Conservation (phyloP, 2,113 vertebrate species). For the Gnathonemus echidnorhynchus region DNA sequence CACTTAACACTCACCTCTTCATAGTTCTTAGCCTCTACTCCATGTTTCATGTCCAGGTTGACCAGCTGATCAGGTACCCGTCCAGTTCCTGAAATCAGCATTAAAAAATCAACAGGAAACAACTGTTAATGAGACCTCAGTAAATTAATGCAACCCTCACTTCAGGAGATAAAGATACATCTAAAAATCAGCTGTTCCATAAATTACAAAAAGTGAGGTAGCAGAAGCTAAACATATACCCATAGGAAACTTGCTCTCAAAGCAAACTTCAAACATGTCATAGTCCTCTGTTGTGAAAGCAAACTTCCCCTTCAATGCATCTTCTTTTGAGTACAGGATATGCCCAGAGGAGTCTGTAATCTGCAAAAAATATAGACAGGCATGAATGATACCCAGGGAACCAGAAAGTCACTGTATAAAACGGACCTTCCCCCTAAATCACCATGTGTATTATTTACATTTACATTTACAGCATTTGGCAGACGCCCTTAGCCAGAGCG, state of each 20-base stretch:
- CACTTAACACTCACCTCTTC: slow-evolving; percentile 75
- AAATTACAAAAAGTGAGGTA: not conserved
- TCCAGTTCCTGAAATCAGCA: slow-evolving; percentile 75
- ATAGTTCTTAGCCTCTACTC: slow-evolving; percentile 97
- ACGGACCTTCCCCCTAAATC: not conserved
- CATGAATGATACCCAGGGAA: not conserved
- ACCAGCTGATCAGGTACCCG: slow-evolving; percentile 92
- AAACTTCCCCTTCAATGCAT: slow-evolving; percentile 93
- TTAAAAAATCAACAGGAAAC: slow-evolving; percentile 37
- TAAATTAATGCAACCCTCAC: not conserved
- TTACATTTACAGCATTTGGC: too few species aligned
- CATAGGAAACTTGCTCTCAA: slow-evolving; percentile 89
- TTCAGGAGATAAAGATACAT: not conserved
- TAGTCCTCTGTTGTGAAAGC: slow-evolving; percentile 98
- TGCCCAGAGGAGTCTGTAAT: slow-evolving; percentile 94
- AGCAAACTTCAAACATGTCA: slow-evolving; percentile 98
- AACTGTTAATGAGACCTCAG: not conserved
- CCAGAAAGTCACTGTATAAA: not conserved
- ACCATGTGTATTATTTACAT: not conserved
- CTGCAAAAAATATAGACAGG: slow-evolving; percentile 48
- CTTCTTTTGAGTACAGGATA: slow-evolving; percentile 92
- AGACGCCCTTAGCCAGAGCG: too few species aligned
- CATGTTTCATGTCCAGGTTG: slow-evolving; percentile 96
- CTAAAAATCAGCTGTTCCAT: not conserved
- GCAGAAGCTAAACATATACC: slow-evolving; percentile 54